A percentile compares a stretch with the other conserved stretches of the same genome.
These are phyloP conservation scores for Drosophila mayaguana DNA, from an alignment of 2,888 invertebrate genomes.

Conservation along the genomic window DNA sequence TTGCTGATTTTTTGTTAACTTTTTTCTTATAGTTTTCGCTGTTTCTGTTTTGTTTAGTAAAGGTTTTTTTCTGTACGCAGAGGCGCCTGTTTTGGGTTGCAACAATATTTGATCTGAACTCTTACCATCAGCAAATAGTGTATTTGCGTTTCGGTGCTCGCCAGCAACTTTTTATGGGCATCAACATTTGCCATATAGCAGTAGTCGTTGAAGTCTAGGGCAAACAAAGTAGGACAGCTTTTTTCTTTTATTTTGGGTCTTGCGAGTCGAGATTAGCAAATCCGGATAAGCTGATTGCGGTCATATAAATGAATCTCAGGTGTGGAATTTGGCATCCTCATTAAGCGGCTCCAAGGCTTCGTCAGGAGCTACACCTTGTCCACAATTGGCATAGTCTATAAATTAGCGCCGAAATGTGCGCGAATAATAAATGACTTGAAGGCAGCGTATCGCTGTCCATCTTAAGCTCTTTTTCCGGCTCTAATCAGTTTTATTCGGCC, in stretches of 20 bases:
- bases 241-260: background rate
- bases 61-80: slow-evolving; percentile 3
- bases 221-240: slow-evolving; percentile 35
- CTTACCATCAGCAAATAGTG: slow-evolving; percentile 24
- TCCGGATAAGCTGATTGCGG: slow-evolving; percentile 35
- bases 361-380: slow-evolving; percentile 9
- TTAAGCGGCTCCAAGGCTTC: slow-evolving; percentile 11
- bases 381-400: background rate
- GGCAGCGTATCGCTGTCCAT: background rate
- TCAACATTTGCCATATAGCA: slow-evolving; percentile 3
- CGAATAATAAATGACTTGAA: slow-evolving; percentile 12
- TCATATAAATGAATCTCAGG: slow-evolving; percentile 15
- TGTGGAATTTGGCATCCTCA: slow-evolving; percentile 14
- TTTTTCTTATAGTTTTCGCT: slow-evolving; percentile 1
- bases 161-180: slow-evolving; percentile 4
- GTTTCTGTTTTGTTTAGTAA: slow-evolving; percentile 16
- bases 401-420: slow-evolving; percentile 4
- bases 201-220: slow-evolving; percentile 29
- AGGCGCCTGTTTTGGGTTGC: slow-evolving; percentile 3
- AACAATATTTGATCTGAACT: slow-evolving; percentile 6
- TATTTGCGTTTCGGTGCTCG: slow-evolving; percentile 23
- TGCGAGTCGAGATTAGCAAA: slow-evolving; percentile 20
- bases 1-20: background rate
- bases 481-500: slow-evolving; percentile 29
- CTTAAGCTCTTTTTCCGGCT: slow-evolving; percentile 21